A percentile compares a stretch with the other conserved stretches of the same genome.
These are phyloP conservation scores for Steatocranus sp. DNA, from an alignment of 2,797 vertebrate species.

Conservation along the genomic window DNA sequence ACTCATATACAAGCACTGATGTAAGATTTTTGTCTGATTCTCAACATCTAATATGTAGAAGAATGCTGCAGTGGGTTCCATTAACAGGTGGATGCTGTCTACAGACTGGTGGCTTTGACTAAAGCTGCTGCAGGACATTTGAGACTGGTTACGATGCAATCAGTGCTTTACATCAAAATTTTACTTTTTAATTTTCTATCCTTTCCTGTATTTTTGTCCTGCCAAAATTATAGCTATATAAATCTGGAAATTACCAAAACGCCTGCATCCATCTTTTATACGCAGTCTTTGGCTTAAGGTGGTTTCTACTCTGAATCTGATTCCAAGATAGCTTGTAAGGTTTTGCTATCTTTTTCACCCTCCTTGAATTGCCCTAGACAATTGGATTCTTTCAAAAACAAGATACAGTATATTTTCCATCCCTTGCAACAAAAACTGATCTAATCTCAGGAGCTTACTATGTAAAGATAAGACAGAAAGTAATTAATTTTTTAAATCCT, in stretches of 20 bases:
- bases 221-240: background rate
- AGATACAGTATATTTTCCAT: background rate
- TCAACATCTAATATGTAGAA: background rate
- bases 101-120: background rate
- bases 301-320: background rate
- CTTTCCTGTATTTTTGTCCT: background rate
- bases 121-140: background rate
- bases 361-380: slow-evolving; percentile 25
- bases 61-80: background rate
- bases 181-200: background rate
- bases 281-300: background rate
- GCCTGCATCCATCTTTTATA: background rate
- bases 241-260: background rate
- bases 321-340: background rate
- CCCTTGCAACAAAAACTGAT: slow-evolving; percentile 22
- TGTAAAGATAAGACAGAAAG: slow-evolving; percentile 44
- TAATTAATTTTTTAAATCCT: slow-evolving; percentile 56
- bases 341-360: background rate
- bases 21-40: background rate
- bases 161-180: background rate
- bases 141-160: background rate
- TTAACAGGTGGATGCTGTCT: background rate
- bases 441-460: slow-evolving; percentile 31
- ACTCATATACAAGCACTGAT: background rate
- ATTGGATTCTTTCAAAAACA: background rate